phyloP scores from a whole-genome alignment of 64 coral and sea anemone species.

The Trachythela sp. region DNA sequence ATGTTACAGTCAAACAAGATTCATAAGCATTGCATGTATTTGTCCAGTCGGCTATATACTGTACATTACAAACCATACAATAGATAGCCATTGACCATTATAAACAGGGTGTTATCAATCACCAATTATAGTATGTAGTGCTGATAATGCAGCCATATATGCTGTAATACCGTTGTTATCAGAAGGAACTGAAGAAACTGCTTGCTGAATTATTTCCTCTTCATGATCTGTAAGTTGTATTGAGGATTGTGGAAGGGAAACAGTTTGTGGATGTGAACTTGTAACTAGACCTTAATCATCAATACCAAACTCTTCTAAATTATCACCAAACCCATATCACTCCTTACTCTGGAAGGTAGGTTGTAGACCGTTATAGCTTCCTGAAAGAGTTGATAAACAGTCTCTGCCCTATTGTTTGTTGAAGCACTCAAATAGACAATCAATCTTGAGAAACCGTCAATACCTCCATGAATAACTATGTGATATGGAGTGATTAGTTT shows the following conservation, averaged over 20 bases:
- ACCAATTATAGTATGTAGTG: no score
- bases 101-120: no score
- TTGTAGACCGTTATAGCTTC: background rate
- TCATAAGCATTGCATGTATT: no score
- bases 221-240: background rate
- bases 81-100: no score
- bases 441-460: background rate
- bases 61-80: no score
- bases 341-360: background rate
- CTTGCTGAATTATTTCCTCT: no score
- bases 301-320: slow-evolving; percentile 12
- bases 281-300: slow-evolving; percentile 15
- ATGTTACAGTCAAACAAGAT: no score
- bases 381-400: background rate
- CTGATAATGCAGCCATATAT: no score
- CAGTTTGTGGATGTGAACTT: background rate
- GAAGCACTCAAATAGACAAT: background rate
- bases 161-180: no score
- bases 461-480: background rate
- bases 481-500: background rate
- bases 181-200: no score
- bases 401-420: background rate
- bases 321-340: background rate
- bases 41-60: no score
- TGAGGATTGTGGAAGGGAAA: background rate